phyloP scores from a whole-genome alignment of 2,113 vertebrate genomes.

The Chiloscyllium plagiosum region DNA sequence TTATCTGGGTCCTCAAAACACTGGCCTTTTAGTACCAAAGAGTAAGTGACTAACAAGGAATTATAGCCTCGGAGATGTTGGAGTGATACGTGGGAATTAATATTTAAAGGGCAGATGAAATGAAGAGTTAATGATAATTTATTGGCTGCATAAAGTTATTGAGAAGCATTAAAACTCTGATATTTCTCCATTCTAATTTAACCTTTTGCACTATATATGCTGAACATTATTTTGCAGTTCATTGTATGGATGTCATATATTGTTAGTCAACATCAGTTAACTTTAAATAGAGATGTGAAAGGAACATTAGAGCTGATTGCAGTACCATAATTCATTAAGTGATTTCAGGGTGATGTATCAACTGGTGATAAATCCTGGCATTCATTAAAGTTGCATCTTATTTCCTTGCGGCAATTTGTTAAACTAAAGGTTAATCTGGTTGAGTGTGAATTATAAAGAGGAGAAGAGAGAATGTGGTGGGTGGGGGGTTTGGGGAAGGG shows the following conservation, averaged over 20 bases:
- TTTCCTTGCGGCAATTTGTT: background rate
- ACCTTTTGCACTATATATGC: background rate
- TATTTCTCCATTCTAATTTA: background rate
- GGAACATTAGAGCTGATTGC: constrained; percentile 3
- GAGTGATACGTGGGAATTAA: background rate
- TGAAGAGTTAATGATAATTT: background rate
- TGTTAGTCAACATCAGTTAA: background rate
- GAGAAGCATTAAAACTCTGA: background rate
- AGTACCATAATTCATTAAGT: constrained; percentile 31
- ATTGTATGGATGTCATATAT: background rate
- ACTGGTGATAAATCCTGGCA: constrained; percentile 21
- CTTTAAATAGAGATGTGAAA: constrained; percentile 1
- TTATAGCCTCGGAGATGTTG: background rate
- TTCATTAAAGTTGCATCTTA: background rate
- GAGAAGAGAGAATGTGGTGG: background rate
- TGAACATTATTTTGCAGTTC: background rate
- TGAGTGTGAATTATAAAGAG: background rate
- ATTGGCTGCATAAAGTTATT: background rate
- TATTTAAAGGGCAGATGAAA: background rate
- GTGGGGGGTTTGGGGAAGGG: background rate
- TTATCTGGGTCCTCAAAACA: background rate
- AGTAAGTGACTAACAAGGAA: background rate
- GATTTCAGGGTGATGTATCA: constrained; percentile 2
- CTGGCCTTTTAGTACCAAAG: background rate
- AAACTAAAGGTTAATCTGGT: constrained; percentile 9